Base-by-base conservation (phyloP, 2,888 invertebrate genomes). In the Acanthosepion esculentum region DNA sequence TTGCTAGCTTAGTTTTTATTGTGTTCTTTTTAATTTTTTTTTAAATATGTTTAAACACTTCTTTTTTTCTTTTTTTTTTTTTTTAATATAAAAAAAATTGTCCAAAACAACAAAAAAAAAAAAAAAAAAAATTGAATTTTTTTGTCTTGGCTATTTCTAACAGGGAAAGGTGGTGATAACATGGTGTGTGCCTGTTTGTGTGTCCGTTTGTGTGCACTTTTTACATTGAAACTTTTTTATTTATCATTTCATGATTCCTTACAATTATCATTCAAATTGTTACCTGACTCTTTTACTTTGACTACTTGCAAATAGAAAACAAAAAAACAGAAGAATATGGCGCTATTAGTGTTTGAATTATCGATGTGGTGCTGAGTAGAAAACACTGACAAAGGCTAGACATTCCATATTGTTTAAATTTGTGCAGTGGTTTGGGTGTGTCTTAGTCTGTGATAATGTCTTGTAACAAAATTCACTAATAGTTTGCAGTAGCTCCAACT, bases 391-490 rank as follows among this genome's bases (percentile, higher is more conserved):
- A 78, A 78, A n/a, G n/a, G 78, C n/a, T 78, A n/a, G 78, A 78
- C 78, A 78, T 78, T 78, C 78, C n/a, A n/a, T 78, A 78, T 78
- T n/a, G n/a, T 78, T 78, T 78, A 78, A 78, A 78, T n/a, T 78
- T 78, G 78, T 78, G 78, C 78, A 78, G n/a, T 78, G 78, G 78
- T 78, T n/a, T 78, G n/a, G 78, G n/a, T 78, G 78, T 78, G 15
- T 78, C 12, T 15, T 78, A 78, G 78, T 78, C 78, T 78, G n/a
- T n/a, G 78, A 78, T n/a, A 78, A 78, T 18, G n/a, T n/a, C n/a
- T 78, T 78, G 15, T 78, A n/a, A 78, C 33, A 78, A n/a, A n/a
- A 78, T 33, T 78, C 78, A 78, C n/a, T 78, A 2, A n/a, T 78
- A 78, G 78, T n/a, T 78, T 78, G 78, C 78, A 78, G 78, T 18